phyloP scores from a whole-genome alignment of 2,797 vertebrate species.

The Picus viridis region DNA sequence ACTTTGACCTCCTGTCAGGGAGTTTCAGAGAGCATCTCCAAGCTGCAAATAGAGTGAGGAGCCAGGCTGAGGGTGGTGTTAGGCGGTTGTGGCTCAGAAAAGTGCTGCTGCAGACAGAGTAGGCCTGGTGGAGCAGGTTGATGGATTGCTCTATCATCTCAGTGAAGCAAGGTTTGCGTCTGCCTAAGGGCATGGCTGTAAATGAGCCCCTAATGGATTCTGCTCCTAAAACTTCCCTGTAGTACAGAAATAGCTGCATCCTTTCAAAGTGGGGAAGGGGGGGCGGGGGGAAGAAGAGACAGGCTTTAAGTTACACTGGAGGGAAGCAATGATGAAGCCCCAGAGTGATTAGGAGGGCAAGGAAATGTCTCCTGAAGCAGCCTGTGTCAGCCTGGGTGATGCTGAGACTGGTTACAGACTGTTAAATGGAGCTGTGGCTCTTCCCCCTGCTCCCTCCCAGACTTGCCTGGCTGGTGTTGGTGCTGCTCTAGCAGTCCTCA shows the following conservation, averaged over 20 bases:
- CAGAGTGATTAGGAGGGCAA: neutral
- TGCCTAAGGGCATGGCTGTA: slow-evolving; percentile 57
- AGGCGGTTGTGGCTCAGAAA: neutral
- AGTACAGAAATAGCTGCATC: slow-evolving; percentile 53
- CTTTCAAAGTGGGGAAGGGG: neutral
- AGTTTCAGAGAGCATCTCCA: neutral
- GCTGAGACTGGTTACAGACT: neutral
- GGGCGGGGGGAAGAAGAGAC: neutral
- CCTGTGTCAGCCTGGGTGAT: accelerated
- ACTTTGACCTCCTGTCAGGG: too few relatives aligned
- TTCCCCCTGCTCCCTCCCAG: neutral
- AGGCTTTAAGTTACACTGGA: neutral
- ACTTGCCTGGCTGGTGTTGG: neutral
- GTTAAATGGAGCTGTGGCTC: neutral
- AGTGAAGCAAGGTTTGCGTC: neutral
- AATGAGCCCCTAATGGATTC: slow-evolving; percentile 70
- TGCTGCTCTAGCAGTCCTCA: neutral
- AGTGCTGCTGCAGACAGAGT: neutral
- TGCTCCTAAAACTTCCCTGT: slow-evolving; percentile 50
- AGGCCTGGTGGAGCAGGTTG: slow-evolving; percentile 38
- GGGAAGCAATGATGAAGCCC: neutral
- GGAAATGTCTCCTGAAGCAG: neutral
- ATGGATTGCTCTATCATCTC: slow-evolving; percentile 67
- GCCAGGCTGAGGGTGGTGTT: neutral
- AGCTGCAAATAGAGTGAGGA: neutral